Evolutionary conservation across 2,113 vertebrate genomes (phyloP), one percentile per base, ranked within the genome.

Genomic region (Callocephalon fimbriatum): DNA sequence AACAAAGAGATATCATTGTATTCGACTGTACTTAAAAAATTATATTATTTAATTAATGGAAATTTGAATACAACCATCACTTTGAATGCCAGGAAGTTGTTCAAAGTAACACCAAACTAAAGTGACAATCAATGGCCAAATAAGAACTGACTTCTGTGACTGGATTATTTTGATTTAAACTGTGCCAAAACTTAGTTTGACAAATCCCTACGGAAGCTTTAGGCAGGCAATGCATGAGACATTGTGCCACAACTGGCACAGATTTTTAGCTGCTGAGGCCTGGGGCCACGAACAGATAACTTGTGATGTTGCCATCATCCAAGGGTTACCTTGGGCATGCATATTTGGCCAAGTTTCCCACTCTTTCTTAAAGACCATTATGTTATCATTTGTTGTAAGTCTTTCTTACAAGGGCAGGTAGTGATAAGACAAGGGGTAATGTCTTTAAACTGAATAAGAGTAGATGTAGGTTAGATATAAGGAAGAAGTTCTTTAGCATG

Each of bases 121-220:
- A 71, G 26, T 38, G 47, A 65, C 19, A 82, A 32, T 15, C 8
- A 61, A 40, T 63, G 13, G 12, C 6, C 15, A 53, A 67, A 56
- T 31, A 54, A 53, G 37, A 80, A n/a, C 25, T 44, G 5, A 40
- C 67, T 82, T 86, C 32, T 59, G 7, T 42, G 47, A 54, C 31
- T 29, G 21, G n/a, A 50, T 67, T 79, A 31, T 23, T 59, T 71
- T 54, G 37, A 63, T 65, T 48, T 71, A 56, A 73, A 20, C 12
- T 21, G 9, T 75, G 32, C 19, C 15, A 63, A 73, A 76, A 56
- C 2, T 32, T 16, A 67, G 21, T 25, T 47, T 73, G 62, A 45
- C 42, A 61, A 44, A 86, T 54, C 23, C 0, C 0, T 32, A 8
- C 5, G 0, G 1, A 76, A 61, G 3, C 3, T 47, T 42, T 71